phyloP scores from a whole-genome alignment of 2,888 invertebrate genomes.

The Lasioglossum oenotherae region DNA sequence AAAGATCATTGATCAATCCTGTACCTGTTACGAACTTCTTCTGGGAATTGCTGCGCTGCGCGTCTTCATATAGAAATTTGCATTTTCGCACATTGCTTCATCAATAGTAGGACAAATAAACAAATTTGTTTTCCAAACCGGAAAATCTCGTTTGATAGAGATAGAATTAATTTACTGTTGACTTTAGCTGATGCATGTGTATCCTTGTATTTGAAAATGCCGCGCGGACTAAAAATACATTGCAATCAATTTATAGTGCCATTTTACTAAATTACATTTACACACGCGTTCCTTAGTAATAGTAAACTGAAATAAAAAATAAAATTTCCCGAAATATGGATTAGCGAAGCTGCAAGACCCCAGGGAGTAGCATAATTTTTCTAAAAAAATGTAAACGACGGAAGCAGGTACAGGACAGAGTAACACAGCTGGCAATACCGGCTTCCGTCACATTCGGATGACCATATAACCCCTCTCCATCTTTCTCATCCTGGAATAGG shows the following conservation, averaged over 20 bases:
- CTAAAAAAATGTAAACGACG: background rate
- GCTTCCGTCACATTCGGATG: background rate
- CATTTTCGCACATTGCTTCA: background rate
- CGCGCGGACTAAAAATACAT: background rate
- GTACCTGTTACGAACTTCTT: background rate
- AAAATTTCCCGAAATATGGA: background rate
- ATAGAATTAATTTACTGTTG: background rate
- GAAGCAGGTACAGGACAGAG: background rate
- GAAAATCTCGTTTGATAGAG: background rate
- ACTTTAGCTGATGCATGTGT: background rate
- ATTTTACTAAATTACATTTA: background rate
- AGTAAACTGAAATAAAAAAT: background rate
- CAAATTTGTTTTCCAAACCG: no score
- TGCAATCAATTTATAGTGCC: background rate
- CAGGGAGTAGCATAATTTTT: background rate
- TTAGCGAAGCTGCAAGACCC: background rate
- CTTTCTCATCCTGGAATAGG: background rate
- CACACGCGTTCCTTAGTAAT: background rate
- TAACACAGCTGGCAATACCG: background rate
- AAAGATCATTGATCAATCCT: conserved; percentile 13
- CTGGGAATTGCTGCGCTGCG: background rate
- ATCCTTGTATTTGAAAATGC: background rate
- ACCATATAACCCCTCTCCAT: background rate
- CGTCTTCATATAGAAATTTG: background rate
- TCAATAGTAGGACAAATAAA: background rate